phyloP scores from a whole-genome alignment of 23 tunicate genomes.

The Halocynthia roretzi region DNA sequence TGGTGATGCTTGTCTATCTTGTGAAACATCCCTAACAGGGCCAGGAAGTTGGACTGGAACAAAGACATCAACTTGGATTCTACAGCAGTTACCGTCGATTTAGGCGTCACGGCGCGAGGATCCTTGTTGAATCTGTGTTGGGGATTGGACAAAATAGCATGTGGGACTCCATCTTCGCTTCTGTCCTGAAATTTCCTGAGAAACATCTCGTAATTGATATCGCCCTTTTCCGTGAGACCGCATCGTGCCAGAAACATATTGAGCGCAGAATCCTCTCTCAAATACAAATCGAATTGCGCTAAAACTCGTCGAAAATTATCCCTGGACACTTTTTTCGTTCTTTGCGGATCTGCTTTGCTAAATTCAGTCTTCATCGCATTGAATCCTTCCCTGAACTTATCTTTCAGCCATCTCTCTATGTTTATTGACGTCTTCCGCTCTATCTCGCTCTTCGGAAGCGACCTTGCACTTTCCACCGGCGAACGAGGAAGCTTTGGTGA shows the following conservation, averaged over 20 bases:
- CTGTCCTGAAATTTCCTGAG: conserved; percentile 89
- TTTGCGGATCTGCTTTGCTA: conserved; percentile 52
- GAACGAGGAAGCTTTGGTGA: not conserved
- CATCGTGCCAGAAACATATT: conserved; percentile 87
- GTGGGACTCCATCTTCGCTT: conserved; percentile 89
- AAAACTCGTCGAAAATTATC: conserved; percentile 83
- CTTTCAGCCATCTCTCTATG: conserved; percentile 92
- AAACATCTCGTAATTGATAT: conserved; percentile 68
- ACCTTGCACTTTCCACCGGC: conserved; percentile 46
- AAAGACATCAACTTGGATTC: conserved; percentile 86
- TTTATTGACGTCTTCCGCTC: conserved; percentile 74
- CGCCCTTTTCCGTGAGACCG: conserved; percentile 69
- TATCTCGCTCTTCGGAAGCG: conserved; percentile 63
- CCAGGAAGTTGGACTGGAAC: conserved; percentile 92
- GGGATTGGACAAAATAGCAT: conserved; percentile 71
- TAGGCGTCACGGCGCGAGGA: conserved; percentile 66
- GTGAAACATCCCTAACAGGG: conserved; percentile 86
- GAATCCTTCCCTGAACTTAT: conserved; percentile 93
- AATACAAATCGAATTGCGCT: conserved; percentile 75
- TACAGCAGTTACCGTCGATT: conserved; percentile 93
- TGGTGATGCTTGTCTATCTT: conserved; percentile 88
- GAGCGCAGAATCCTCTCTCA: conserved; percentile 85
- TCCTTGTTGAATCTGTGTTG: conserved; percentile 81
- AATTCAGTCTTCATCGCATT: conserved; percentile 69
- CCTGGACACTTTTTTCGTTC: conserved; percentile 68